Conservation (phyloP, 2,888 invertebrate genomes). For the Cremastinae sp. region DNA sequence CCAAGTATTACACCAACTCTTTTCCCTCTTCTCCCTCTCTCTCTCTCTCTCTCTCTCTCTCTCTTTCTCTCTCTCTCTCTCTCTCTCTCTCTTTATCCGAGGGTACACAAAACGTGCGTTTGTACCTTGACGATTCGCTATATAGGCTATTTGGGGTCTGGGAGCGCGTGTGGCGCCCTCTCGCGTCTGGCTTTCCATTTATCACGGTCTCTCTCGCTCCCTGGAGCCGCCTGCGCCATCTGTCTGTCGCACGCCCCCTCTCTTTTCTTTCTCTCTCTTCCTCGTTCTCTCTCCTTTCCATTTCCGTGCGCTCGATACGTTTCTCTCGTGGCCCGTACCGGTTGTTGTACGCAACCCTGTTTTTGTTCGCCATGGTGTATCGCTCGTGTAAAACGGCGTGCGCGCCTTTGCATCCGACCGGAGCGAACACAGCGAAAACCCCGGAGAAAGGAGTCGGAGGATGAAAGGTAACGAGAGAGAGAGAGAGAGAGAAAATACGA, state of each 20-base stretch:
- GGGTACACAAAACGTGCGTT: slow-evolving; percentile 13
- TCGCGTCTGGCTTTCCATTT: slow-evolving; percentile 38
- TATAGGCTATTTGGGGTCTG: slow-evolving; percentile 43
- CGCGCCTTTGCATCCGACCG: slow-evolving; percentile 36
- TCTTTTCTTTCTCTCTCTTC: slow-evolving; percentile 9
- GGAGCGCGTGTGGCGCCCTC: slow-evolving; percentile 48
- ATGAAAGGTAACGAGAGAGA: neutral
- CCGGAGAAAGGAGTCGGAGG: neutral
- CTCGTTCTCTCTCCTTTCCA: slow-evolving; percentile 53
- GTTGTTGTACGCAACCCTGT: slow-evolving; percentile 14
- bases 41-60: slow-evolving; percentile 4
- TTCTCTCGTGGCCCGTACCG: slow-evolving; percentile 27
- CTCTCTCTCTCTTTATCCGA: slow-evolving; percentile 3
- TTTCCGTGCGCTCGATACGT: slow-evolving; percentile 57
- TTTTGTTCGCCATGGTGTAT: slow-evolving; percentile 25
- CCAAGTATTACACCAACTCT: slow-evolving; percentile 25
- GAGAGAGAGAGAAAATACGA: slow-evolving; percentile 13
- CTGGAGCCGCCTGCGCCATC: slow-evolving; percentile 15
- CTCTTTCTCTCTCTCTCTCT: slow-evolving; percentile 10
- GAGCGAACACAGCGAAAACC: slow-evolving; percentile 24
- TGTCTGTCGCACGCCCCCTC: slow-evolving; percentile 26
- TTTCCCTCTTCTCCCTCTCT: slow-evolving; percentile 4
- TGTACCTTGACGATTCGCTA: slow-evolving; percentile 44
- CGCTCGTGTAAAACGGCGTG: slow-evolving; percentile 25
- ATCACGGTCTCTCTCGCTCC: slow-evolving; percentile 13